phyloP scores from a whole-genome alignment of 2,797 vertebrate species.

The Squalus acanthias region DNA sequence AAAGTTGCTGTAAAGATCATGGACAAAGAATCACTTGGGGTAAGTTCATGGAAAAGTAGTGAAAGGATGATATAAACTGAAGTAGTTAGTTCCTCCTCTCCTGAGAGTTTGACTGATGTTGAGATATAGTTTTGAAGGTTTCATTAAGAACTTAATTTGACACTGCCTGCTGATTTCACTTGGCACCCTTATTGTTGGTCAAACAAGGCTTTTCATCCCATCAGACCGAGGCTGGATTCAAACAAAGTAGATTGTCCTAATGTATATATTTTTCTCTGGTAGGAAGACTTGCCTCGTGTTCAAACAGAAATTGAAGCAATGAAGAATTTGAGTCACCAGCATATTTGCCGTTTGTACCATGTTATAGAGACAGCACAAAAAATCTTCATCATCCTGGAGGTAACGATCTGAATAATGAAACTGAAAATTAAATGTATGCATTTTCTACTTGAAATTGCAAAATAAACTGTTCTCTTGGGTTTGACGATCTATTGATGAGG shows the following conservation, averaged over 20 bases:
- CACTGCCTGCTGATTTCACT: background rate
- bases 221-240: background rate
- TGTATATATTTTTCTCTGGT: constrained; percentile 39
- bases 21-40: constrained; percentile 85
- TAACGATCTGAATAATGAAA: constrained; percentile 49
- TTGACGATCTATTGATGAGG: background rate
- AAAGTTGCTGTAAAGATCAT: constrained; percentile 94
- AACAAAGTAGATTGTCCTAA: background rate
- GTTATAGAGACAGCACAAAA: constrained; percentile 82
- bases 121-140: background rate
- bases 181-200: background rate
- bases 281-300: constrained; percentile 85
- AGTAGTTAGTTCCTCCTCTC: background rate
- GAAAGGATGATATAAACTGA: background rate
- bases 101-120: background rate
- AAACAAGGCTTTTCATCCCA: background rate
- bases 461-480: background rate
- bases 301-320: constrained; percentile 89
- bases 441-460: background rate
- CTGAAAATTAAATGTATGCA: background rate
- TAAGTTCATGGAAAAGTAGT: constrained; percentile 53
- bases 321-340: constrained; percentile 88
- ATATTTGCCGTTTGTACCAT: constrained; percentile 84
- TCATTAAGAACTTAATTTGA: background rate
- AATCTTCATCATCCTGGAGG: constrained; percentile 93